Percentiles rank a stretch among this genome's conserved stretches.
phyloP scores from a whole-genome alignment of 2,888 invertebrate species.

The Ectemnius continuus region DNA sequence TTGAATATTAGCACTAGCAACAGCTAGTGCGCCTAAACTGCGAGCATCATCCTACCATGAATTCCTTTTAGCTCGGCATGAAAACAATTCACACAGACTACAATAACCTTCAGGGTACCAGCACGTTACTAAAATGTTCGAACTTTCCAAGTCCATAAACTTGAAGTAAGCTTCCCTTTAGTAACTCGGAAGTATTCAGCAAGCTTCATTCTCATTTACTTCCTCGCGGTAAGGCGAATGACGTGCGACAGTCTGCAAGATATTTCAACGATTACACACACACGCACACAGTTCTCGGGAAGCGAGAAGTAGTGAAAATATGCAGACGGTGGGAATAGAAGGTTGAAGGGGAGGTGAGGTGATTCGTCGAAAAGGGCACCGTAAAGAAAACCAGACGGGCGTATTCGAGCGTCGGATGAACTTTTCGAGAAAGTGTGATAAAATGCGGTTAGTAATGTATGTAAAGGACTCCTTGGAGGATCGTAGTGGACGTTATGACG shows the following conservation, averaged over 20 bases:
- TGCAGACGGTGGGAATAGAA: constrained; percentile 13
- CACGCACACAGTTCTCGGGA: constrained; percentile 14
- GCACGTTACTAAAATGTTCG: too few relatives aligned
- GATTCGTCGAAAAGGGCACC: constrained; percentile 25
- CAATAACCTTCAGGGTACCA: too few relatives aligned
- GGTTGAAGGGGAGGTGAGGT: constrained; percentile 20
- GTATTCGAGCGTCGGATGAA: constrained; percentile 29
- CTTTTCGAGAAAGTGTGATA: constrained; percentile 45
- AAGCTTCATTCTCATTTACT: too few relatives aligned
- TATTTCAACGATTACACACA: constrained; percentile 31
- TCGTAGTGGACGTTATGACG: constrained; percentile 46
- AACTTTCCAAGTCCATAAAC: too few relatives aligned
- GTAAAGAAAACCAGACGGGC: constrained; percentile 30
- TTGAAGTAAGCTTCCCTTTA: too few relatives aligned
- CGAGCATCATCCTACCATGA: too few relatives aligned
- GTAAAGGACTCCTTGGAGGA: constrained; percentile 58
- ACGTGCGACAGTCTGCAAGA: background rate
- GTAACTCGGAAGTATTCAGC: too few relatives aligned
- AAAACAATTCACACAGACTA: too few relatives aligned
- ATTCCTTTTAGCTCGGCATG: too few relatives aligned
- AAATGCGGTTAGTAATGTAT: constrained; percentile 53
- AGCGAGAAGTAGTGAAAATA: constrained; percentile 28
- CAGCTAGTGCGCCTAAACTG: too few relatives aligned
- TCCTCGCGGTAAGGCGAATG: too few relatives aligned
- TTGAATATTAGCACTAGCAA: too few relatives aligned